Base-by-base conservation (phyloP, 1,140 invertebrate genomes). In the Phortica variegata region DNA sequence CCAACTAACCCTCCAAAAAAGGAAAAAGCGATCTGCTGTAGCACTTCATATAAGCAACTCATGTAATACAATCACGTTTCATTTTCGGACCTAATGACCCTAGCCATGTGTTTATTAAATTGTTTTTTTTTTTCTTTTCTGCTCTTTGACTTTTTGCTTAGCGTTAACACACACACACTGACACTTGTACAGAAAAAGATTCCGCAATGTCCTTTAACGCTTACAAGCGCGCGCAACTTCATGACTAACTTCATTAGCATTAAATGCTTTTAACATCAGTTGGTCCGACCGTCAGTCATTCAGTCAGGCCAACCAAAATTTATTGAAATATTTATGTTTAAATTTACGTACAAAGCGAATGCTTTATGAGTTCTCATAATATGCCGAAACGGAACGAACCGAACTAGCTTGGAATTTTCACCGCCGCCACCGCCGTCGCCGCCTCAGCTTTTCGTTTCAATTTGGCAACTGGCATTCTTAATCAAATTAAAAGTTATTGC, bases 401-500 rank as follows among this genome's bases (percentile, higher is more conserved):
- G n/a, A n/a, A n/a, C n/a, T 52, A 40, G 46, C 34, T 33, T 46
- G 26, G 40, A 19, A 31, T 31, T 26, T 31, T 47, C 33, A 33
- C 31, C 20, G 12, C 13, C 26, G 31, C 12, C 31, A 46, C 12
- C 18, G 18, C 17, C 29, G 36, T 26, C 33, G 42, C 29, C 18
- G 26, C 15, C 19, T 10, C 3, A 32, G 10, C 23, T 26, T 41
- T 42, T 31, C 33, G 42, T 42, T 38, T 23, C 55, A 58, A 66
- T 66, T 62, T 55, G 55, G 63, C n/a, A n/a, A n/a, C 57, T 66
- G 63, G 63, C 60, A 66, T 68, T 66, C n/a, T 66, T 66, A 66
- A 66, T 66, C 68, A 58, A 66, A 66, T 66, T 66, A 66, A 66
- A 66, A 66, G 63, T 66, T 66, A 66, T 66, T 65, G 63, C 60